A percentile compares a stretch with the other conserved stretches of the same genome.
These are phyloP conservation scores for Distichodus sexfasciatus DNA, from an alignment of 2,797 vertebrate genomes.

Conservation along the genomic window DNA sequence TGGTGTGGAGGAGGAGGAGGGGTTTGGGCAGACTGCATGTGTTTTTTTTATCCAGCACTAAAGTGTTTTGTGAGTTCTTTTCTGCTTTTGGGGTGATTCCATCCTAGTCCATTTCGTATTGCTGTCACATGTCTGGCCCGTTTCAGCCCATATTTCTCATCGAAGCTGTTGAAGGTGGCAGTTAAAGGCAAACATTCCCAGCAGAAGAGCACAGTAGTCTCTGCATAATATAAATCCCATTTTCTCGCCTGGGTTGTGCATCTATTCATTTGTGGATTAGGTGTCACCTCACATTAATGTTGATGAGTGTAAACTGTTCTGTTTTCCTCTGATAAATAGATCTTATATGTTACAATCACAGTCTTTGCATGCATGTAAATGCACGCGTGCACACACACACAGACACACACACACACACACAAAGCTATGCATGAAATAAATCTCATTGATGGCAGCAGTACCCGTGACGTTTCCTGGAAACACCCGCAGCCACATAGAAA, in stretches of 20 bases:
- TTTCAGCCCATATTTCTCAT: conserved; percentile 17
- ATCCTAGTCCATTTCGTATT: conserved; percentile 9
- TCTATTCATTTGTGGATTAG: conserved; percentile 35
- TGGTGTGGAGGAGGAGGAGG: conserved; percentile 28
- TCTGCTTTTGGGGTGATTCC: conserved; percentile 11
- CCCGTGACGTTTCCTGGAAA: conserved; percentile 12
- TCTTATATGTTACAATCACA: conserved; percentile 20
- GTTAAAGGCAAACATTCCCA: conserved; percentile 33
- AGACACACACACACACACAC: background rate
- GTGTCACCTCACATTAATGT: conserved; percentile 45
- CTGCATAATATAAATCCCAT: conserved; percentile 48
- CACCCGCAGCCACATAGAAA: conserved; percentile 13
- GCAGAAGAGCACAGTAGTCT: conserved; percentile 27
- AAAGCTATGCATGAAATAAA: conserved; percentile 25
- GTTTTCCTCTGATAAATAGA: conserved; percentile 11
- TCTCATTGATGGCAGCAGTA: background rate
- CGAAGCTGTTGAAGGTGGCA: background rate
- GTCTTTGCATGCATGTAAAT: conserved; percentile 23
- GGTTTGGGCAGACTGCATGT: conserved; percentile 16
- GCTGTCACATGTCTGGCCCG: background rate
- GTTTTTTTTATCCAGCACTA: conserved; percentile 20
- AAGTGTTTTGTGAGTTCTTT: conserved; percentile 21
- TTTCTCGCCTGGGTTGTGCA: conserved; percentile 30
- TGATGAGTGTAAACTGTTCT: conserved; percentile 28
- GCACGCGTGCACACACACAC: conserved; percentile 22